Base-by-base conservation (phyloP, 2,797 vertebrate genomes). In the Silurus aristotelis region DNA sequence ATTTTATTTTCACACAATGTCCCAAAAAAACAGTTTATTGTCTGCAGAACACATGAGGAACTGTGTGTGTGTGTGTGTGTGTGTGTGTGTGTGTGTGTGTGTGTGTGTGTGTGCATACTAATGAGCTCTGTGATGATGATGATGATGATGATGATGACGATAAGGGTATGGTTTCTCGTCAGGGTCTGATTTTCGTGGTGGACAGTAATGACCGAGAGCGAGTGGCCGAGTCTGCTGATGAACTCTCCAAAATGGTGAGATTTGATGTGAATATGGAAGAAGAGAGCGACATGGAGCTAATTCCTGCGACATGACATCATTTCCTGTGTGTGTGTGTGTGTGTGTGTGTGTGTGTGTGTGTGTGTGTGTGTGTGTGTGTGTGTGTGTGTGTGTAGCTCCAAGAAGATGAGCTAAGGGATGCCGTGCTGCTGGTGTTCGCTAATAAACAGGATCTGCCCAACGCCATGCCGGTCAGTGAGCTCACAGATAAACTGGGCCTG, bases 361-460 rank as follows among this genome's bases (percentile, higher is more conserved):
- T 83, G 70, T 70, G 7, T 71, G 38, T 75, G 46, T 72, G 19
- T 72, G 70, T 70, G 7, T 71, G 38, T 48, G 48, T 48, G 48
- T 48, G 48, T 48, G 48, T 73, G 48, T 73, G 52, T 58, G 55
- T 38, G 13, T 83, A 97, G 97, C 89, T 98, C 88, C 92, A 92
- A 71, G 97, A 98, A 91, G 97, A 98, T 0, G 97, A 98, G 91
- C 92, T 98, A 84, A 96, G 94, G 79, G 96, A 97, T 0, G 97
- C 97, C 0, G 95, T 95, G 80, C 83, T 98, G 92, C 94, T 98
- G 89, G 96, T 98, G 84, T 97, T 98, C 43, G 96, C 97, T 48
- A 98, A 98, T 94, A 98, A 98, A 92, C 97, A 98, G 92, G 97
- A 98, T 90, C 95, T 98, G 90, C 97, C 97, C 82, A 98, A 98